phyloP scores from a whole-genome alignment of 2,113 vertebrate species.

The Formicarius rufipectus region DNA sequence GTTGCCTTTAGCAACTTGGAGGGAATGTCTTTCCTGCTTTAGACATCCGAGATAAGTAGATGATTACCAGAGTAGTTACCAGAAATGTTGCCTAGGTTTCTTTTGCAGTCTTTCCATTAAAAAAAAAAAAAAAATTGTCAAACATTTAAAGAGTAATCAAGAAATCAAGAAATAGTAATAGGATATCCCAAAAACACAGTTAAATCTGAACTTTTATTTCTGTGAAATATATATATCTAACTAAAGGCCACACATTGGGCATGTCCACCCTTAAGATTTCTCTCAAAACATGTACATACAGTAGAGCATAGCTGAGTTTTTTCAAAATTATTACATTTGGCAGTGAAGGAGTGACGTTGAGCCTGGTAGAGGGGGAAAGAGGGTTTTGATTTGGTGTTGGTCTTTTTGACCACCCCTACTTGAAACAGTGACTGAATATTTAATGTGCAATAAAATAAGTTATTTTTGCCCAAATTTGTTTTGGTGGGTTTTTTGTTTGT shows the following conservation, averaged over 20 bases:
- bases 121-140: neutral
- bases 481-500: no score
- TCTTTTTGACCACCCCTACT: neutral
- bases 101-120: neutral
- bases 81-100: neutral
- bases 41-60: neutral
- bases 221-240: neutral
- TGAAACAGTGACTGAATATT: neutral
- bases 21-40: neutral
- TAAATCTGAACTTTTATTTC: neutral
- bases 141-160: neutral
- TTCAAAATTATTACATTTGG: neutral
- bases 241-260: neutral
- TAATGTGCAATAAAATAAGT: neutral
- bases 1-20: neutral
- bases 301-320: neutral
- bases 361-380: neutral
- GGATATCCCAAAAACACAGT: neutral
- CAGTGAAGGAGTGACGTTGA: neutral
- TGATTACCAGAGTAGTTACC: neutral
- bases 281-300: neutral
- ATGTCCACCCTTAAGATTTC: neutral
- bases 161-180: neutral
- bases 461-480: neutral
- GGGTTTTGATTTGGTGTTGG: neutral